Base-by-base conservation (phyloP, 2,888 invertebrate species). In the Nemotelus nigrinus region DNA sequence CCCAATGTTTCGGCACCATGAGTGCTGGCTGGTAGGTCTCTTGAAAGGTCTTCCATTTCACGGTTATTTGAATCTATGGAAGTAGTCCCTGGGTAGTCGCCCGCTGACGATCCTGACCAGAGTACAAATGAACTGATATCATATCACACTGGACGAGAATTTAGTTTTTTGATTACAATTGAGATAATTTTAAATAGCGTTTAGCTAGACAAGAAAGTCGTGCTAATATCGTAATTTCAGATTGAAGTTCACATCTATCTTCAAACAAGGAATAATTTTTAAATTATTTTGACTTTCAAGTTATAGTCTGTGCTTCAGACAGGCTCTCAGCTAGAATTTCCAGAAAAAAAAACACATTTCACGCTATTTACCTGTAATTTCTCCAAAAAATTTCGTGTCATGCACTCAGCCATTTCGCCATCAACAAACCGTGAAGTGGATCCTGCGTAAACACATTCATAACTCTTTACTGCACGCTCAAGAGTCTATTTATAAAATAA, bases 1-100 rank as follows among this genome's bases (percentile, higher is more conserved):
- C 45, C 43, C 65, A 65, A 47, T 65, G 43, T 47, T 3, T 47
- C 25, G 10, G 44, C 57, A 44, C 43, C 47, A 41, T 50, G 50
- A 50, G 50, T 68, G 1, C 43, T 6, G 55, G 55, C 57, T 71
- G 71, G 10, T 57, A 43, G 41, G 53, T 57, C 57, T 71, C 71
- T 71, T 71, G 71, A 71, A 55, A 64, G 44, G 71, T 43, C 71
- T 53, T 55, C 55, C 10, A 71, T 71, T 71, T 71, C 44, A 71
- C 71, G 71, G 57, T 7, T 57, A 53, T 53, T 71, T 71, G 8
- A 57, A 3, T 71, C n/a, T 53, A 68, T 10, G 53, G 47, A 47
- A 67, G 50, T 50, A 53, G 41, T 48, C 50, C 68, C 48, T 47
- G 43, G 7, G 6, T 47, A 8, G 5, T 41, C 63, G 0, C 39